Percentiles rank a stretch among this genome's conserved stretches.
phyloP scores from a whole-genome alignment of 1,140 invertebrate genomes.

The Chionoecetes opilio region DNA sequence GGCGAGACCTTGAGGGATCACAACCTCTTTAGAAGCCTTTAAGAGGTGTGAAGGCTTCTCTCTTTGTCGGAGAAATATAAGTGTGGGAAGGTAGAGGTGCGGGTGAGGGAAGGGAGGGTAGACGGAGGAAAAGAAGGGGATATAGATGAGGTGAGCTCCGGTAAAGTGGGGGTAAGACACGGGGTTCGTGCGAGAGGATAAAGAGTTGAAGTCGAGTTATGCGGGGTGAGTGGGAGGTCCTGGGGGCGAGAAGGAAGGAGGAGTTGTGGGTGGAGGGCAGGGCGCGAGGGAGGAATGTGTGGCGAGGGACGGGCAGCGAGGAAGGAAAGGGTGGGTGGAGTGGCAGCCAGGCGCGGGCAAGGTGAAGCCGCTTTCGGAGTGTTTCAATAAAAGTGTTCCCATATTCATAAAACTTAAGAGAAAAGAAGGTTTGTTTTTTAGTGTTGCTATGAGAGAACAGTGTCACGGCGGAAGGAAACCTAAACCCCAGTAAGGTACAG shows the following conservation, averaged over 20 bases:
- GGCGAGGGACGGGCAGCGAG: not conserved
- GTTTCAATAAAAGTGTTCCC: not conserved
- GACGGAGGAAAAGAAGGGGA: not conserved
- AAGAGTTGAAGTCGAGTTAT: not conserved
- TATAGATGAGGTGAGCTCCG: not conserved
- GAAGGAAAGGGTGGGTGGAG: not conserved
- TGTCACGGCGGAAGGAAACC: no score
- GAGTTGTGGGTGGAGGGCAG: conserved; percentile 4
- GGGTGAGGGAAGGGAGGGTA: not conserved
- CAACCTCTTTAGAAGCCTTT: not conserved
- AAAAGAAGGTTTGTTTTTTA: not conserved
- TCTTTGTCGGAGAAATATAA: not conserved
- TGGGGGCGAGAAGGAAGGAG: not conserved
- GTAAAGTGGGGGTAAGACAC: not conserved
- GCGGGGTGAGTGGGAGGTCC: not conserved
- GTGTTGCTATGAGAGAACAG: not conserved
- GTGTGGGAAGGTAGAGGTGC: not conserved
- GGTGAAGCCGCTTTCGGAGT: not conserved
- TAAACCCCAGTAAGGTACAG: not conserved
- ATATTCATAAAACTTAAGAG: not conserved
- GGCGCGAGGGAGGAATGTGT: conserved; percentile 11
- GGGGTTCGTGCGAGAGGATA: not conserved
- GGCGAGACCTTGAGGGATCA: conserved; percentile 1
- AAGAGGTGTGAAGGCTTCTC: not conserved
- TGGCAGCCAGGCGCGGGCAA: not conserved